Evolutionary conservation across 2,113 vertebrate genomes (phyloP).

Genomic region (Danio rerio): DNA sequence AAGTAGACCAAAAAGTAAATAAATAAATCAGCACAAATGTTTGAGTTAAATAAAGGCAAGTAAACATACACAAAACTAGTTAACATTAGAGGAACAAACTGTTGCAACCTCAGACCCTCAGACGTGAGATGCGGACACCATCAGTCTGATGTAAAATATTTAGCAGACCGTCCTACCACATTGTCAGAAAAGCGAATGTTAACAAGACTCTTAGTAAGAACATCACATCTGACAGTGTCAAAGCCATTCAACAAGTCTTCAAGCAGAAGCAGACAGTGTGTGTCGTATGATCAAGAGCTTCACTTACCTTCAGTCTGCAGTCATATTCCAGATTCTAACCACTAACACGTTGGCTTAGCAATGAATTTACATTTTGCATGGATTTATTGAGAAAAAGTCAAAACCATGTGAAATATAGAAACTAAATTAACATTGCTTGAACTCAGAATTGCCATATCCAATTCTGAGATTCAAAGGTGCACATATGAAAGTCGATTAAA

Average conservation of each 20-base stretch:
- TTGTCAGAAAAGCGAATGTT: constrained; percentile 15
- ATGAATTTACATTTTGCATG: background rate
- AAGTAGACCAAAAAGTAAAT: background rate
- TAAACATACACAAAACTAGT: background rate
- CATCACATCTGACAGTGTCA: background rate
- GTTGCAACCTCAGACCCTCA: background rate
- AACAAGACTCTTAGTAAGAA: background rate
- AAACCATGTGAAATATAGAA: too few relatives aligned
- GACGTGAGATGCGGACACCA: background rate
- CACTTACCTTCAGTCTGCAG: background rate
- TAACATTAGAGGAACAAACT: background rate
- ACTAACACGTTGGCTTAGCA: background rate
- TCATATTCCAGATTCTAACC: background rate
- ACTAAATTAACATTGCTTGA: background rate
- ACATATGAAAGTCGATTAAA: background rate
- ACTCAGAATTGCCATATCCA: background rate
- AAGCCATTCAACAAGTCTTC: background rate
- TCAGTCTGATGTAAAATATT: background rate
- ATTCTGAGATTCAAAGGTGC: background rate
- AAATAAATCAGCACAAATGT: background rate
- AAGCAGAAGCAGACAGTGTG: background rate
- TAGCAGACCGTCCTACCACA: background rate
- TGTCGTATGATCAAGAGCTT: background rate
- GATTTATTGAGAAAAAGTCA: background rate
- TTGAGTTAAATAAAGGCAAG: background rate